Evolutionary conservation across 2,797 vertebrate species (phyloP).

Genomic region (Coracias cyanogaster): DNA sequence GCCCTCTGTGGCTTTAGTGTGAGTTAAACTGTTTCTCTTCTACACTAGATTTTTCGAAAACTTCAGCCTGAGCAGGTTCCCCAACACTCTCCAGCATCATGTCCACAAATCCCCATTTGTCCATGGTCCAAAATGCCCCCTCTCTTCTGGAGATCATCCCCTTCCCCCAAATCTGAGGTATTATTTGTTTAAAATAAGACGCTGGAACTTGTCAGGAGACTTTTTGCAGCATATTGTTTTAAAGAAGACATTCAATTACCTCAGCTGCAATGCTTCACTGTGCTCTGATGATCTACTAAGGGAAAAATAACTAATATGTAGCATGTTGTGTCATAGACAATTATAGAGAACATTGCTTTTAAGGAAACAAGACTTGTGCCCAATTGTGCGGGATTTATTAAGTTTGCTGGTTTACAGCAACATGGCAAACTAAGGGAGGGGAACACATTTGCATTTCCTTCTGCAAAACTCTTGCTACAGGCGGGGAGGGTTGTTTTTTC

Average conservation of each 20-base stretch:
- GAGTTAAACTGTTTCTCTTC: not conserved
- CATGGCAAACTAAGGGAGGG: conserved; percentile 50
- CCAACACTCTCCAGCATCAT: not conserved
- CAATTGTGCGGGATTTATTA: conserved; percentile 64
- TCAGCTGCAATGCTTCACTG: conserved; percentile 32
- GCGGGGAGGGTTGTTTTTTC: not conserved
- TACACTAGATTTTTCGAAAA: not conserved
- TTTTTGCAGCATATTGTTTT: conserved; percentile 54
- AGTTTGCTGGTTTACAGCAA: conserved; percentile 60
- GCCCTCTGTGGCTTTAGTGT: not conserved
- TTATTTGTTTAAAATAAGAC: conserved; percentile 16
- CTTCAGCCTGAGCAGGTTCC: not conserved
- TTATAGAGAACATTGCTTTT: conserved; percentile 73
- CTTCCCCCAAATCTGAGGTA: rapidly evolving
- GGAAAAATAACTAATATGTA: conserved; percentile 63
- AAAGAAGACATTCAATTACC: conserved; percentile 70
- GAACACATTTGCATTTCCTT: conserved; percentile 32
- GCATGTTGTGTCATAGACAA: conserved; percentile 70
- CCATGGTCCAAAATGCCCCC: not conserved
- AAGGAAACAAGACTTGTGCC: conserved; percentile 71
- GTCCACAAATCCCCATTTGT: not conserved
- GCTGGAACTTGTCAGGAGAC: conserved; percentile 64
- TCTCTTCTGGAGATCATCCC: not conserved
- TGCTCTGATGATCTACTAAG: conserved; percentile 71
- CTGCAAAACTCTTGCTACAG: not conserved